Evolutionary conservation across 2,888 invertebrate genomes (phyloP), one percentile per base, ranked within the genome.

Genomic region (Panzeria rudis): DNA sequence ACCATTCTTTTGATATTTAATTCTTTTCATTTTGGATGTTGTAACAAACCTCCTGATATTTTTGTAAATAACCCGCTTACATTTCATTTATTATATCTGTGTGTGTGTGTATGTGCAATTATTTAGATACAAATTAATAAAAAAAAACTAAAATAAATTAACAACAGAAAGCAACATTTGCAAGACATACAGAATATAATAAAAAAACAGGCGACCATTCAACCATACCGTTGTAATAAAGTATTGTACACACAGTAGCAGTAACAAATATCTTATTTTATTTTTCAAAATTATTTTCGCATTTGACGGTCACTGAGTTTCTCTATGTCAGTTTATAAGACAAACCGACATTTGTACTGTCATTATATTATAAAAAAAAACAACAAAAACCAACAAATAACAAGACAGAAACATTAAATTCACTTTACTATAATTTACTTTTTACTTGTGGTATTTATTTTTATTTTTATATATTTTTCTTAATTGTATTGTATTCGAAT

Each of bases 231-330:
- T n/a, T n/a, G n/a, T 69, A 64, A 32, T 64, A 47, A 68, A 61
- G 35, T 52, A 32, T 68, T 38, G 17, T 44, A 61, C 32, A 56
- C 52, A 56, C 44, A 44, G 50, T 47, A 17, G 8, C 17, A 32
- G n/a, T 35, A 13, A 25, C 25, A 9, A 11, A 11, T 66, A 62
- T 69, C 69, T 68, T 15, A 32, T 50, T 59, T 59, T n/a, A n/a
- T n/a, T 66, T 59, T 59, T 44, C 23, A 50, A 79, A 79, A 79
- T 56, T 23, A 72, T 73, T 73, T 78, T 75, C 59, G 50, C 59
- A 64, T 82, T 85, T 85, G 85, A 85, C 85, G 85, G 85, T 82
- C 85, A 85, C 69, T 85, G 75, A 85, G 85, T 85, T 85, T 85
- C 85, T 85, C 78, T 79, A 59, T 78, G 73, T 72, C 82, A 78